Evolutionary conservation across 2,888 invertebrate genomes (phyloP).

Genomic region (Stenoptilia bipunctidactyla): DNA sequence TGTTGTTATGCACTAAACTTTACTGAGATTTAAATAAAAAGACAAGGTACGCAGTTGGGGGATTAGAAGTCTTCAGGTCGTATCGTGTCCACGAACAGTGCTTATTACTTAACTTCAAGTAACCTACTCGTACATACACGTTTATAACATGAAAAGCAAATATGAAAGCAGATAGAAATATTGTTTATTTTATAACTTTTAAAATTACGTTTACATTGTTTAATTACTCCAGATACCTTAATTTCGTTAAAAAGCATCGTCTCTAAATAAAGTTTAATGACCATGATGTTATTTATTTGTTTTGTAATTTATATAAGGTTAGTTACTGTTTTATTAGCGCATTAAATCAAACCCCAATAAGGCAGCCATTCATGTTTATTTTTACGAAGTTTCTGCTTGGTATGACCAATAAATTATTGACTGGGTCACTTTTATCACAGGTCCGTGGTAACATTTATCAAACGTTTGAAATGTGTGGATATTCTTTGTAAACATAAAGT

Average conservation of each 20-base stretch:
- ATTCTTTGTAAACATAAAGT: too few species aligned
- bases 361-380: slow-evolving; percentile 71
- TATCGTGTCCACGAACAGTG: too few species aligned
- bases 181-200: too few species aligned
- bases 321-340: slow-evolving; percentile 69
- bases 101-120: too few species aligned
- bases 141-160: too few species aligned
- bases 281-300: slow-evolving; percentile 68
- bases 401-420: slow-evolving; percentile 66
- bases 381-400: slow-evolving; percentile 68
- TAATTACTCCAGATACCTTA: not conserved
- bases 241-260: slow-evolving; percentile 6
- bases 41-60: too few species aligned
- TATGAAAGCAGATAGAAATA: too few species aligned
- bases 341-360: slow-evolving; percentile 71
- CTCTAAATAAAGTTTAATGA: slow-evolving; percentile 51
- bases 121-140: too few species aligned
- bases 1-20: too few species aligned
- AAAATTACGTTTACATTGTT: not conserved
- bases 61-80: too few species aligned
- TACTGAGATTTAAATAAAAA: too few species aligned
- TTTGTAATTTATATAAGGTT: slow-evolving; percentile 71
- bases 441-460: slow-evolving; percentile 48
- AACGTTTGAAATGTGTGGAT: slow-evolving; percentile 39
- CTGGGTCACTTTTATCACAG: slow-evolving; percentile 69